A percentile compares a stretch with the other conserved stretches of the same genome.
phyloP scores from a whole-genome alignment of 1,140 invertebrate genomes.

The Cyphomyrmex costatus region DNA sequence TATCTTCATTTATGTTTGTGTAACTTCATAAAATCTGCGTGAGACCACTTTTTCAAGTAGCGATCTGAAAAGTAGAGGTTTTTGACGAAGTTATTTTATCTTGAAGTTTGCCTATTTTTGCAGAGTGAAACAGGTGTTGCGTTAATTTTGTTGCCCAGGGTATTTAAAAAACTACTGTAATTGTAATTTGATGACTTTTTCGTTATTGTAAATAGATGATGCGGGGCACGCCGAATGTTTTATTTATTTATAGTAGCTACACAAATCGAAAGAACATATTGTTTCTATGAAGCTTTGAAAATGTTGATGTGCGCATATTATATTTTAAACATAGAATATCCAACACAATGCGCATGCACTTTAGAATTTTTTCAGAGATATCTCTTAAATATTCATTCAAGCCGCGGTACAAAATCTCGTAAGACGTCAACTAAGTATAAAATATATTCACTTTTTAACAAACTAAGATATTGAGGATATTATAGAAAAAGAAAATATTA shows the following conservation, averaged over 20 bases:
- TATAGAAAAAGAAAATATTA: slow-evolving; percentile 22
- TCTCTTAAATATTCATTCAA: slow-evolving; percentile 28
- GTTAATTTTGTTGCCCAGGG: too few relatives aligned
- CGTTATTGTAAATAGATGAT: background rate
- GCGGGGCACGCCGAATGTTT: background rate
- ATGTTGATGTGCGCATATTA: slow-evolving; percentile 26
- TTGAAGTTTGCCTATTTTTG: too few relatives aligned
- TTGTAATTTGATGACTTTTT: background rate
- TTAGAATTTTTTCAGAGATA: slow-evolving; percentile 23
- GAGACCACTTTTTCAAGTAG: too few relatives aligned
- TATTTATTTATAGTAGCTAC: slow-evolving; percentile 16
- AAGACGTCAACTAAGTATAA: background rate
- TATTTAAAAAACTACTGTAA: slow-evolving; percentile 10
- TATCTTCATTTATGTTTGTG: too few relatives aligned
- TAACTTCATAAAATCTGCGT: too few relatives aligned
- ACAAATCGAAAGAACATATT: background rate
- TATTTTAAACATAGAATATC: slow-evolving; percentile 25
- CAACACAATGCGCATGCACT: background rate
- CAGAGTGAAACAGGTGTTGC: too few relatives aligned
- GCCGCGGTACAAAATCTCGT: background rate
- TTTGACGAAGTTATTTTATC: too few relatives aligned
- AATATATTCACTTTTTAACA: slow-evolving; percentile 14
- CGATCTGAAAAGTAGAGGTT: too few relatives aligned
- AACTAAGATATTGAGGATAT: slow-evolving; percentile 7
- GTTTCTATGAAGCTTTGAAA: slow-evolving; percentile 23